Evolutionary conservation across 2,888 invertebrate species (phyloP), one percentile per base, ranked within the genome.

Genomic region (Apotomis betuletana): DNA sequence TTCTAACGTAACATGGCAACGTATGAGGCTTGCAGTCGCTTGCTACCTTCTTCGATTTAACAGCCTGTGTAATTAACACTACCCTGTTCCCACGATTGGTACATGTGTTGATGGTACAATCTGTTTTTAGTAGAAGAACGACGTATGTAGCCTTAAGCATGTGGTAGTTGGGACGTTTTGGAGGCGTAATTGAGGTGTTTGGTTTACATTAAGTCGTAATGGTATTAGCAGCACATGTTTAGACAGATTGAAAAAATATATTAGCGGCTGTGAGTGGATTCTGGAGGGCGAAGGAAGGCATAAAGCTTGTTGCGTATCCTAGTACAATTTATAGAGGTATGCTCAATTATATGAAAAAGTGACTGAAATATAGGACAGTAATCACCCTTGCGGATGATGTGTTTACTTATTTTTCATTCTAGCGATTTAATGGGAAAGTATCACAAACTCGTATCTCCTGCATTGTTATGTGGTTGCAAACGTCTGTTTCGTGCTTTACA

Each of bases 191-290:
- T 3, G 3, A 9, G 49, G 6, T 41, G n/a, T 9, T n/a, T 10
- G 13, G 63, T 63, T 63, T 63, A 51, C 52, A 63, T 63, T 63
- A 63, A 63, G 63, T 54, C 52, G 38, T 54, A 52, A 63, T 63
- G 54, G 13, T 51, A 52, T 63, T 54, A 63, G 52, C 63, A 63
- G 63, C 63, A 63, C 52, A 54, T 63, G 63, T 63, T 54, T 54
- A 38, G 63, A 63, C 63, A 15, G 63, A 63, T 63, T 63, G 41
- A 41, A 15, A 63, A 41, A 63, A 52, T 63, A 51, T 61, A 51
- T 61, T 61, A 63, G 63, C 52, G 41, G 13, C 8, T 9, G 49
- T 49, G 49, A 49, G 8, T 38, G n/a, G 9, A 38, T 62, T 63
- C 52, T 63, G 36, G 5, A 27, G 5, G 27, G 5, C 27, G 10